Evolutionary conservation across 2,113 vertebrate species (phyloP).

Genomic region (Ochotona princeps): DNA sequence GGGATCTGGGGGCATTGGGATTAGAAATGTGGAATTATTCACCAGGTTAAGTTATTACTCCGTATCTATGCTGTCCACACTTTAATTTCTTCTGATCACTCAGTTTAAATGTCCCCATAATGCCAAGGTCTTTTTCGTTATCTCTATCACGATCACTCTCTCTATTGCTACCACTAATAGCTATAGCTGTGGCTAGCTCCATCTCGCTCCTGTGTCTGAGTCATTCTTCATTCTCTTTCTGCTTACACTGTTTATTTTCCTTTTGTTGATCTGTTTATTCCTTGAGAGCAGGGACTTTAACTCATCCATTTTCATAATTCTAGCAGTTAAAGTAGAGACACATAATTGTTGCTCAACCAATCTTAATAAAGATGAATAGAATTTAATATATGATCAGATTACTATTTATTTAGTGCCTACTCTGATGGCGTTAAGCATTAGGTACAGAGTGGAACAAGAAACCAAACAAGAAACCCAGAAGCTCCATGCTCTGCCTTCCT

Average conservation of each 20-base stretch:
- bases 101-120: background rate
- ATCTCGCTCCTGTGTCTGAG: background rate
- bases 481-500: background rate
- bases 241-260: background rate
- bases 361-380: background rate
- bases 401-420: background rate
- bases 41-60: background rate
- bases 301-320: background rate
- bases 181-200: background rate
- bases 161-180: too few species aligned
- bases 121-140: background rate
- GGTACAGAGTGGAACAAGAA: background rate
- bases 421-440: background rate
- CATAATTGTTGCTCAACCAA: background rate
- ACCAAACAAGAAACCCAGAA: background rate
- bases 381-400: background rate
- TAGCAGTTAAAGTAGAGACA: background rate
- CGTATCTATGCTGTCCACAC: background rate
- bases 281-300: background rate
- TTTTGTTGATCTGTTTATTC: background rate
- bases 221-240: background rate
- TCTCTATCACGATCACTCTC: background rate
- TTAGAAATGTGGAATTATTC: background rate
- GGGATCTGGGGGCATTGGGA: background rate
- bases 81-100: background rate